These are phyloP conservation scores for Danaus plexippus DNA, from an alignment of 1,140 invertebrate genomes.

Conservation along the genomic window DNA sequence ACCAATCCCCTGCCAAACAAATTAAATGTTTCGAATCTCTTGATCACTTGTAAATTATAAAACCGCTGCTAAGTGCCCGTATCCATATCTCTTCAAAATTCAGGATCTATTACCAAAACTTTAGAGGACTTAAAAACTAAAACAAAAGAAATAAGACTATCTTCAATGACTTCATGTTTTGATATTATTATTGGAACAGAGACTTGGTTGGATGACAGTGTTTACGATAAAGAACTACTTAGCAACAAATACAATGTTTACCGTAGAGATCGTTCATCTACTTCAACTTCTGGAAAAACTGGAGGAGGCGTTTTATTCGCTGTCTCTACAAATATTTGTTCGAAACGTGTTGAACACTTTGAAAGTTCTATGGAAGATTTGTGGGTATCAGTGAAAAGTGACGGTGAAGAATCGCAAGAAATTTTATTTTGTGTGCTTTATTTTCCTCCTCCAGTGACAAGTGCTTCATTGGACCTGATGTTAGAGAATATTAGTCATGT, in stretches of 20 bases:
- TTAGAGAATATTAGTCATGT: constrained; percentile 5
- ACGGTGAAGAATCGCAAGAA: not conserved
- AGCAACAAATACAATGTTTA: constrained; percentile 6
- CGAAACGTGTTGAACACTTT: constrained; percentile 5
- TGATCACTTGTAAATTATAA: constrained; percentile 9
- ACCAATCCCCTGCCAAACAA: constrained; percentile 12
- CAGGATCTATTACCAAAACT: no score
- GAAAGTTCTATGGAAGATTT: not conserved
- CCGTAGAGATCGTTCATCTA: constrained; percentile 4
- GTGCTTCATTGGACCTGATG: not conserved
- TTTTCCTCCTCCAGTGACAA: constrained; percentile 10
- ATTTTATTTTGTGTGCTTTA: constrained; percentile 12
- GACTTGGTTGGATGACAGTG: constrained; percentile 3
- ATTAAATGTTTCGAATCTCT: constrained; percentile 16
- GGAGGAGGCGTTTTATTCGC: constrained; percentile 4
- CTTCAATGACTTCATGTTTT: not conserved
- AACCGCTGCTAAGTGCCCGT: no score
- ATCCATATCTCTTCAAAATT: no score
- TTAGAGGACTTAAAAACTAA: not conserved
- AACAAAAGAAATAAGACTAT: no score
- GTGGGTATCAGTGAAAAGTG: not conserved
- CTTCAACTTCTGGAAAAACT: not conserved
- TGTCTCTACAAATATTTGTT: constrained; percentile 5
- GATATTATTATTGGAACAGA: constrained; percentile 1
- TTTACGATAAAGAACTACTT: not conserved